A percentile compares a stretch with the other conserved stretches of the same genome.
phyloP scores from a whole-genome alignment of 2,113 vertebrate species.

The Aix galericulata region DNA sequence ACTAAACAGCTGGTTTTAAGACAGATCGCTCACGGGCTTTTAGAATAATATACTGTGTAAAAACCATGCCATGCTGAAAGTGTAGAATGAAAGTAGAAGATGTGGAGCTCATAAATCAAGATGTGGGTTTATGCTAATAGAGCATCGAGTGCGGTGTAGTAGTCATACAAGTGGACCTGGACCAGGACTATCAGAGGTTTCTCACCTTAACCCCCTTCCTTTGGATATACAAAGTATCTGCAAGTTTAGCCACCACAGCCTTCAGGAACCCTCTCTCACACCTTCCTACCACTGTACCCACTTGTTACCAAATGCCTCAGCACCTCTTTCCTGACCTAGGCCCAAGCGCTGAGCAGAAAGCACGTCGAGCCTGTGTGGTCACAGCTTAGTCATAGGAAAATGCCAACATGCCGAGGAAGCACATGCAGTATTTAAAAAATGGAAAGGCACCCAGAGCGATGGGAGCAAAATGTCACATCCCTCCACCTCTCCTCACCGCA shows the following conservation, averaged over 20 bases:
- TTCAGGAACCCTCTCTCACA: conserved; percentile 10
- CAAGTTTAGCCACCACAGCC: not conserved
- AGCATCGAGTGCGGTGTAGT: not conserved
- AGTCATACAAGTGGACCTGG: not conserved
- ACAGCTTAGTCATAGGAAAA: conserved; percentile 45
- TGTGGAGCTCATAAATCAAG: not conserved
- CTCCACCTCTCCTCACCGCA: not conserved
- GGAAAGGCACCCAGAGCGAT: not conserved
- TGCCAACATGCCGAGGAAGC: not conserved
- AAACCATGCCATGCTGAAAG: not conserved
- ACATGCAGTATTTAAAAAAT: fast-evolving
- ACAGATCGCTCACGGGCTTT: not conserved
- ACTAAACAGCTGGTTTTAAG: not conserved
- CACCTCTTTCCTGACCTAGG: not conserved
- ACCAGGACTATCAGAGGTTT: not conserved
- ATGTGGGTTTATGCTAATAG: not conserved
- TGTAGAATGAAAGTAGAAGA: not conserved
- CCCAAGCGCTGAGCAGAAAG: not conserved
- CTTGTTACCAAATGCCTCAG: not conserved
- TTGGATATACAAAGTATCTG: not conserved
- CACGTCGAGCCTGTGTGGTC: fast-evolving
- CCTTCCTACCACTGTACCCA: conserved; percentile 2
- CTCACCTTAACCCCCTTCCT: not conserved
- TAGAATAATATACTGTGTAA: not conserved
- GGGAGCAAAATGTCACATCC: not conserved